Base-by-base conservation (phyloP, 2,888 invertebrate species). In the Protodeltote pygarga region DNA sequence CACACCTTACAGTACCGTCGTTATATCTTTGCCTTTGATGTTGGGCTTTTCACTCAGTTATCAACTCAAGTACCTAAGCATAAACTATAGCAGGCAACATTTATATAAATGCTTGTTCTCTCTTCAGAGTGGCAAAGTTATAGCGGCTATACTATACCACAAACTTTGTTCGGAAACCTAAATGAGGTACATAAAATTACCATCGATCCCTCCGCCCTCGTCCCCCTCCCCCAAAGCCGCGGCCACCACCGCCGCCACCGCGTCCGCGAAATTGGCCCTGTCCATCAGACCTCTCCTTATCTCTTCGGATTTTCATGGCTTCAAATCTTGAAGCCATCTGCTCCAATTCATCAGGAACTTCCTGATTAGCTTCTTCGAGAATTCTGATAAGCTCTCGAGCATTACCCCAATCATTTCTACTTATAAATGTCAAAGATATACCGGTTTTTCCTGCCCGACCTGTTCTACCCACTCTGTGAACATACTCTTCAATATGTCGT, bases 381-480 rank as follows among this genome's bases (percentile, higher is more conserved):
- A 99, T 98, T 33, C 93, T 93, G 23, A 98, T 97, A 2, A 99
- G 89, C 39, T 96, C 96, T 47, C 93, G 89, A 0, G 98, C 97
- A 74, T 96, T 94, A 6, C 92, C 93, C 97, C 98, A 98, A 83
- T 98, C 98, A 15, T 87, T 88, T 24, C 95, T 93, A 0, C 98
- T 95, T 55, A 99, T 89, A 68, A 96, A 95, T 40, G 97, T 96
- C 20, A 98, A 94, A 0, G 98, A 95, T 38, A 94, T 94, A 0
- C 99, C 98, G 0, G 93, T 94, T 49, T 94, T 94, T 9, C 98
- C 98, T 9, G 99, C 98, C 46, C 98, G 93, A 0, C 98, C 99
- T 0, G 98, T 99, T 50, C 99, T 94, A 0, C 98, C 98, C n/a
- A 99, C 97, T 51, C 98, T 93, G 79, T 99, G 98, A 0, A 98